Evolutionary conservation across 1,140 invertebrate genomes (phyloP).

Genomic region (Capitella teleta): DNA sequence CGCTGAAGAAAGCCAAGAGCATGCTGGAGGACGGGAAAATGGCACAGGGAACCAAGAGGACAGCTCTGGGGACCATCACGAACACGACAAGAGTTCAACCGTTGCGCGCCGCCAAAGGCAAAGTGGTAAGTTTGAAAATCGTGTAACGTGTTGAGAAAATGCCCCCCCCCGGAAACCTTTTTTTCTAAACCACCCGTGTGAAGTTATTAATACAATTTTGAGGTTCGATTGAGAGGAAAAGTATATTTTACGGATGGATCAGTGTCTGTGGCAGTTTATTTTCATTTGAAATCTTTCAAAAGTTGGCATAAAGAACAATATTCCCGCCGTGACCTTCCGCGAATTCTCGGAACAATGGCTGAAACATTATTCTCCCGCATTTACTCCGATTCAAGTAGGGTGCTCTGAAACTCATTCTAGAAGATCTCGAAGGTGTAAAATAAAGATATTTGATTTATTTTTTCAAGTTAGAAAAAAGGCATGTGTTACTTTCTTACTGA

Average conservation of each 20-base stretch:
- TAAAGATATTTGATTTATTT: no score
- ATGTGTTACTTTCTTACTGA: no score
- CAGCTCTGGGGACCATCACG: conserved; percentile 27
- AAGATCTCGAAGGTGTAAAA: no score
- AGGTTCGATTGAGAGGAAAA: background rate
- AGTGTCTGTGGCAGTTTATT: background rate
- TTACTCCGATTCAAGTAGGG: no score
- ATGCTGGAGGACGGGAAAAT: conserved; percentile 1
- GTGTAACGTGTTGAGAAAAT: conserved; percentile 9
- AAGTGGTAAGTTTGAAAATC: background rate
- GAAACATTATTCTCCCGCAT: no score
- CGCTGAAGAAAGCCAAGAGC: conserved; percentile 6
- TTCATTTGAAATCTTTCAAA: background rate
- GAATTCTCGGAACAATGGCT: no score
- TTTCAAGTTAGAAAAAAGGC: no score
- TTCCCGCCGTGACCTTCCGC: no score
- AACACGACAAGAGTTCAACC: conserved; percentile 27
- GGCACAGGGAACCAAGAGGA: conserved; percentile 24
- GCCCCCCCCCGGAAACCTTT: background rate
- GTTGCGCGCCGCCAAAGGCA: conserved; percentile 25
- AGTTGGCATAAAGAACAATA: no score
- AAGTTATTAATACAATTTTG: background rate
- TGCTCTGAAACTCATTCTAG: no score
- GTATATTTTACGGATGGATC: background rate
- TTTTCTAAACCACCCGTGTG: no score